Percentiles rank a stretch among this genome's conserved stretches.
Conservation (phyloP, 2,113 vertebrate genomes). For the Phalacrocorax brasilianus region DNA sequence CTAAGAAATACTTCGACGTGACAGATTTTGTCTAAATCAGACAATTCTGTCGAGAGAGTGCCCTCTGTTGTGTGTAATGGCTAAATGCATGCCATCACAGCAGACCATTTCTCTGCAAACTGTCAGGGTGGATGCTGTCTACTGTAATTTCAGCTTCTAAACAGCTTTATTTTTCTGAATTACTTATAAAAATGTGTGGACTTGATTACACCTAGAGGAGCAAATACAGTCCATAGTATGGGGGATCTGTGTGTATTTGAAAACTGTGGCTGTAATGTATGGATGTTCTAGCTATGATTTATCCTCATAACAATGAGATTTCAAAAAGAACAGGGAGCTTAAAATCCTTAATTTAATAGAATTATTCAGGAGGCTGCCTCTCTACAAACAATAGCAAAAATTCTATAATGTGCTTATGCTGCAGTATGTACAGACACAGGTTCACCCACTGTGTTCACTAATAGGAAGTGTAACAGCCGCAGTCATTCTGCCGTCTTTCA, state of each 20-base stretch:
- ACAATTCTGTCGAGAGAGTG: neutral
- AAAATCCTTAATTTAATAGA: neutral
- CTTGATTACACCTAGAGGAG: neutral
- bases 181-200: neutral
- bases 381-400: neutral
- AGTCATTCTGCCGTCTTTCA: neutral
- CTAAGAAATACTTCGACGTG: too few relatives aligned
- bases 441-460: neutral
- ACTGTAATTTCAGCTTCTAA: neutral
- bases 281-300: neutral
- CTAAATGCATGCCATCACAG: neutral
- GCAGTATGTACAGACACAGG: neutral
- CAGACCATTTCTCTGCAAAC: rapidly evolving
- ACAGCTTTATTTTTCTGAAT: neutral
- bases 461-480: neutral
- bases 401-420: neutral
- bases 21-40: too few relatives aligned
- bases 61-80: neutral
- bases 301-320: neutral
- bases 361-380: neutral
- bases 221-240: neutral
- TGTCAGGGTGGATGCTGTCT: neutral
- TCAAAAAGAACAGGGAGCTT: neutral
- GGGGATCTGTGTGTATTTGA: rapidly evolving
- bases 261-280: neutral